Conservation (phyloP, 2,888 invertebrate genomes). For the Noctua janthe region DNA sequence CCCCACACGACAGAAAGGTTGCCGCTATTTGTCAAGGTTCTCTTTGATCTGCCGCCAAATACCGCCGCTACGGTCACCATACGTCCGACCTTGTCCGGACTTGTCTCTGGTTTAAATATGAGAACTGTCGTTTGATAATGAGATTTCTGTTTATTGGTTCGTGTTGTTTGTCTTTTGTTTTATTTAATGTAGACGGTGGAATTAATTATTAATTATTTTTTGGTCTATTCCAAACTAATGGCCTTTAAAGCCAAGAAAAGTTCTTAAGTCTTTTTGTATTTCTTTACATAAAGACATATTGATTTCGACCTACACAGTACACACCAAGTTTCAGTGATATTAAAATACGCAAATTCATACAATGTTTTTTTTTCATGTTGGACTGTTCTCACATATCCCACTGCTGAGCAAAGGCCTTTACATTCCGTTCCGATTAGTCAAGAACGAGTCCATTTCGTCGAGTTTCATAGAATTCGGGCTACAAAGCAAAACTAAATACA, state of each 20-base stretch:
- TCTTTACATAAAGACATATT: background rate
- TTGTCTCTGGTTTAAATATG: conserved; percentile 27
- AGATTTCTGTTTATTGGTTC: background rate
- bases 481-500: background rate
- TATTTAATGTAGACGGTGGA: too few relatives aligned
- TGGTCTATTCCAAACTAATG: background rate
- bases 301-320: background rate
- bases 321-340: background rate
- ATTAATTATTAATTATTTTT: background rate
- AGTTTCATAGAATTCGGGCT: background rate
- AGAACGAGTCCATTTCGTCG: background rate
- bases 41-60: conserved; percentile 69
- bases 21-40: conserved; percentile 57
- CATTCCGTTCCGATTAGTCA: background rate
- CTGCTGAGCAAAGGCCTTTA: background rate
- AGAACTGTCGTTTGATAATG: conserved; percentile 21
- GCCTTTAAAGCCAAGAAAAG: too few relatives aligned
- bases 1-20: conserved; percentile 50
- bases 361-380: background rate
- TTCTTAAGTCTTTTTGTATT: background rate
- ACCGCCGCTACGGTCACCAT: conserved; percentile 39
- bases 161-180: background rate
- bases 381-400: background rate
- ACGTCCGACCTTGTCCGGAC: conserved; percentile 21
- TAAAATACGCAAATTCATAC: background rate